Conservation (phyloP, 1,140 invertebrate species). For the Dreissena rostriformis region DNA sequence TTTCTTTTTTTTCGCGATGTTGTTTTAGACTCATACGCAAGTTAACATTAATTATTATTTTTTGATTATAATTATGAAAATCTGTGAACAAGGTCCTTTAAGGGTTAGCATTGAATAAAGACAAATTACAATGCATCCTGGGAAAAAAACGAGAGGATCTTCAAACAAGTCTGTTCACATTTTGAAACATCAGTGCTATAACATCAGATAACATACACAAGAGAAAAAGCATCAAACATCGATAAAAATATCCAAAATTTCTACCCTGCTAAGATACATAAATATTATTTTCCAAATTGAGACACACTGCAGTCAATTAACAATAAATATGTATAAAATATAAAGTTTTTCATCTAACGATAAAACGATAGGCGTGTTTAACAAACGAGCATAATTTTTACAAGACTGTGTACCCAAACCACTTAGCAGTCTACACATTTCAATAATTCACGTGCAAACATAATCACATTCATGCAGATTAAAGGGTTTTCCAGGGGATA, state of each 20-base stretch:
- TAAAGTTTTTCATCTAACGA: slow-evolving; percentile 35
- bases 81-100: too few relatives aligned
- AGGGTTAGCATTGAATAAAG: too few relatives aligned
- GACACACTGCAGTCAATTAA: background rate
- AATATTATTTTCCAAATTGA: slow-evolving; percentile 5
- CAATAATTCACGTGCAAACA: slow-evolving; percentile 40
- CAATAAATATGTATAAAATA: slow-evolving; percentile 36
- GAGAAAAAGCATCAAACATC: too few relatives aligned
- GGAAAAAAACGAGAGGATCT: too few relatives aligned
- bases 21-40: too few relatives aligned
- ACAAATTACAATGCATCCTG: too few relatives aligned
- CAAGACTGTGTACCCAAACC: slow-evolving; percentile 34
- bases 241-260: background rate
- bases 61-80: too few relatives aligned
- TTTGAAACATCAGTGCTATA: too few relatives aligned
- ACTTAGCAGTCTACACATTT: slow-evolving; percentile 53
- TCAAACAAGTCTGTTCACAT: too few relatives aligned
- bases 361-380: slow-evolving; percentile 47
- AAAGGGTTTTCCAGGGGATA: slow-evolving; percentile 34
- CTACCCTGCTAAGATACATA: slow-evolving; percentile 3
- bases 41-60: too few relatives aligned
- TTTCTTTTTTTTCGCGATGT: too few relatives aligned
- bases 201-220: too few relatives aligned
- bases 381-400: slow-evolving; percentile 38
- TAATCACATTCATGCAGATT: slow-evolving; percentile 48